Evolutionary conservation across 2,888 invertebrate species (phyloP), one percentile per base, ranked within the genome.

Genomic region (Lamellibrachia columna): DNA sequence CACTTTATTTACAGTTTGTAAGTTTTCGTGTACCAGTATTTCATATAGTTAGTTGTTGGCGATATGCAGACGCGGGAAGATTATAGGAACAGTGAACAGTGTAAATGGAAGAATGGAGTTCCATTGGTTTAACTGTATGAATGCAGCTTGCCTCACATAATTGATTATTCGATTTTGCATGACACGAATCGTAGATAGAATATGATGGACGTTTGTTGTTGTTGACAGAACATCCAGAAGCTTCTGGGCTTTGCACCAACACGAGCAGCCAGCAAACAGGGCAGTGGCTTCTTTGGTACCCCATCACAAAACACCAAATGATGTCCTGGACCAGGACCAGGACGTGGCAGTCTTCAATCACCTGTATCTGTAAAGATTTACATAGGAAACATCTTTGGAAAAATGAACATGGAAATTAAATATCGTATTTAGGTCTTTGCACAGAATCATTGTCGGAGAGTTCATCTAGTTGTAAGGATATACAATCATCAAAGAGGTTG

Each of bases 211-310:
- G 75, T 75, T 75, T 75, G 3, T 22, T 75, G 75, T 75, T 75
- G 75, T 90, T 93, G 94, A 92, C 98, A 99, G 98, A 99, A 99
- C 96, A 98, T 99, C 94, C 99, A 99, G 97, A 99, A 99, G 96
- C 96, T 99, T 93, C 97, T 99, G 91, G 99, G 99, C 92, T 99
- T 99, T 97, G 99, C 99, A 0, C 99, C 99, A 92, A 99, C 99
- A 1, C 97, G 99, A 95, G 99, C 99, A 53, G 99, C 99, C 92
- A 99, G 98, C 94, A 99, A 99, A 97, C 99, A 99, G 97, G 98
- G 98, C 92, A 93, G 93, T 53, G 96, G 96, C 0, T 95, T 96
- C 93, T 96, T 96, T 93, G 94, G 95, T 7, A 95, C 96, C 60
- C 96, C 96, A 15, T 94, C 96, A 53, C 95, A 95, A 40, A 40